Evolutionary conservation across 2,113 vertebrate genomes (phyloP).

Genomic region (Myxocyprinus asiaticus): DNA sequence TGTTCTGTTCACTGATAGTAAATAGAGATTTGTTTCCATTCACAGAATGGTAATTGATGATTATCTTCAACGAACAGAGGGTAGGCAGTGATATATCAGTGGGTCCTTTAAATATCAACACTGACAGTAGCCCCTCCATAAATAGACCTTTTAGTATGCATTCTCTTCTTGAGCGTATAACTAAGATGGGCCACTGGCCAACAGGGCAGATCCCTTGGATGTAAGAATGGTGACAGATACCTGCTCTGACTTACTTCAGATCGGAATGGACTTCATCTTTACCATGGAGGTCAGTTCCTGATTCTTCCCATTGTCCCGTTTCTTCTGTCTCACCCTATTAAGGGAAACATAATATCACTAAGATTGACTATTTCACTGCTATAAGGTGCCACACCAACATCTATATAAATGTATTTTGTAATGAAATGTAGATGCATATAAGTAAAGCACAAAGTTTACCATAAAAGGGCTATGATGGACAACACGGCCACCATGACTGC

Average conservation of each 20-base stretch:
- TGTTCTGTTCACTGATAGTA: not conserved
- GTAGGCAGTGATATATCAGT: not conserved
- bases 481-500: conserved; percentile 69
- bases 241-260: conserved; percentile 65
- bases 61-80: not conserved
- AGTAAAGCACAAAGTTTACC: conserved; percentile 64
- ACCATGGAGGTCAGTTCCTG: conserved; percentile 77
- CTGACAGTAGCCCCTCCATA: conserved; percentile 11
- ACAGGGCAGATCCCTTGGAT: not conserved
- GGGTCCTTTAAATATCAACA: not conserved
- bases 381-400: not conserved
- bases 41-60: too few relatives aligned
- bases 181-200: not conserved
- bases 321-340: conserved; percentile 68
- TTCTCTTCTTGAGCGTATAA: not conserved
- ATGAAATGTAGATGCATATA: conserved; percentile 2
- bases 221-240: too few relatives aligned
- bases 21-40: too few relatives aligned
- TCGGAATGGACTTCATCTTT: conserved; percentile 78
- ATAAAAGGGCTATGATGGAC: conserved; percentile 70
- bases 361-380: not conserved
- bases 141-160: not conserved
- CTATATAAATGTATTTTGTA: not conserved
- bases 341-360: not conserved
- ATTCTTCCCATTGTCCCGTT: conserved; percentile 67